Percentiles rank a stretch among this genome's conserved stretches.
Evolutionary conservation across 1,140 invertebrate species (phyloP).

Genomic region (Drosophila kohkoa): DNA sequence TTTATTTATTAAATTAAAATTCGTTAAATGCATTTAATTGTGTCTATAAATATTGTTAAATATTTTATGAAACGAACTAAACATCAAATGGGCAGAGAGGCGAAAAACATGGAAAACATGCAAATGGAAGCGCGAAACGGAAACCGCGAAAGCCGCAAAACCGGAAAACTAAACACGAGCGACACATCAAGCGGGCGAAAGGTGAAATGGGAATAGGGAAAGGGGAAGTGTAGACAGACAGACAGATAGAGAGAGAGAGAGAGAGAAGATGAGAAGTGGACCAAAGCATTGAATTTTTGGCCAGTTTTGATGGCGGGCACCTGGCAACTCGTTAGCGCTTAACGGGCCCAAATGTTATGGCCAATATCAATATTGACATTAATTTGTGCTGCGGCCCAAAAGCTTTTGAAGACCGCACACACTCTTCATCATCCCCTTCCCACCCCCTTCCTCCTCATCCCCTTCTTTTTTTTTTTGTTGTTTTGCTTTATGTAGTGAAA

Average conservation of each 20-base stretch:
- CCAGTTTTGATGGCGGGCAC: constrained; percentile 36
- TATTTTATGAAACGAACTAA: constrained; percentile 12
- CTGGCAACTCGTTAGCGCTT: constrained; percentile 67
- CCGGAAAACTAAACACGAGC: constrained; percentile 63
- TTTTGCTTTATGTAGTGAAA: constrained; percentile 32
- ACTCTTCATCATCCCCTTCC: background rate
- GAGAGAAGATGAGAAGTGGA: too few relatives aligned
- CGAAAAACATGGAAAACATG: constrained; percentile 32
- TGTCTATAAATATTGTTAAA: background rate
- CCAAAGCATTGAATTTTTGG: background rate
- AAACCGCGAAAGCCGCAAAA: constrained; percentile 58
- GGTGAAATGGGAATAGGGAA: background rate
- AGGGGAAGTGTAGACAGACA: background rate
- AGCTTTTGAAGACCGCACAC: constrained; percentile 4
- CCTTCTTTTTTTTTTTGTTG: background rate
- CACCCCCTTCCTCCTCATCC: background rate
- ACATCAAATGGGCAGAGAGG: constrained; percentile 18
- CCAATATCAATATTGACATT: constrained; percentile 76
- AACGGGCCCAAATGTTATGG: constrained; percentile 60
- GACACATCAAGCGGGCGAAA: background rate
- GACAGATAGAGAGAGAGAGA: too few relatives aligned
- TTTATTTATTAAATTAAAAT: too few relatives aligned
- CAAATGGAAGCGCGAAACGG: constrained; percentile 36
- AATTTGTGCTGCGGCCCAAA: constrained; percentile 55
- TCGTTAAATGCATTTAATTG: background rate